Percentiles rank a stretch among this genome's conserved stretches.
These are phyloP conservation scores for Drosophila nr. medialis DNA, from an alignment of 2,888 invertebrate species.

Conservation along the genomic window DNA sequence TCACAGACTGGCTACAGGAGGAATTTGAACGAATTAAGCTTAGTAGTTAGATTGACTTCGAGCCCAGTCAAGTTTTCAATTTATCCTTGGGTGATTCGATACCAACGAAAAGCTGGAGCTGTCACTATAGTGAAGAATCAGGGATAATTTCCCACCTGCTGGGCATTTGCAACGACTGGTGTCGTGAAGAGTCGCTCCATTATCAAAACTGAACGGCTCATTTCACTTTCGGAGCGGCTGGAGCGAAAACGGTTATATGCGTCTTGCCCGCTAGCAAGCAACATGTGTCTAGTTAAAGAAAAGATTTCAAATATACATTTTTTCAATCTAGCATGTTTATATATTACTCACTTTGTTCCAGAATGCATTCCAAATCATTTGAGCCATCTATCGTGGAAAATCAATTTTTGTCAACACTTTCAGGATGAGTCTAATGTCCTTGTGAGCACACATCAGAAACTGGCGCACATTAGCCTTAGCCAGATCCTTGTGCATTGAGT, in stretches of 20 bases:
- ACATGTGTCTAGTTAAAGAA: too few species aligned
- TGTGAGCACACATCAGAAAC: slow-evolving; percentile 86
- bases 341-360: too few species aligned
- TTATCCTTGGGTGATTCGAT: background rate
- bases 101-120: slow-evolving; percentile 1
- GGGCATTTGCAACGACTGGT: slow-evolving; percentile 17
- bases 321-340: too few species aligned
- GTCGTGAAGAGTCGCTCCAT: slow-evolving; percentile 11
- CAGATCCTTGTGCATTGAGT: slow-evolving; percentile 88
- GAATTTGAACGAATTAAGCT: slow-evolving; percentile 87
- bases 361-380: too few species aligned
- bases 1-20: slow-evolving; percentile 93
- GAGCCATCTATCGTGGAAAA: too few species aligned
- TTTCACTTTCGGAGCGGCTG: slow-evolving; percentile 15
- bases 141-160: slow-evolving; percentile 15
- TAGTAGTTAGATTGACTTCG: background rate
- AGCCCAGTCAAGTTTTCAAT: background rate
- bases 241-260: too few species aligned
- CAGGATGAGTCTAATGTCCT: too few species aligned
- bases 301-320: too few species aligned
- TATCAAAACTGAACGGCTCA: background rate
- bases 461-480: slow-evolving; percentile 89
- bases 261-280: too few species aligned
- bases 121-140: slow-evolving; percentile 21
- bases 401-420: too few species aligned